Percentiles rank a stretch among this genome's conserved stretches.
Conservation (phyloP, 1,140 invertebrate genomes). For the Vollenhovia emeryi region DNA sequence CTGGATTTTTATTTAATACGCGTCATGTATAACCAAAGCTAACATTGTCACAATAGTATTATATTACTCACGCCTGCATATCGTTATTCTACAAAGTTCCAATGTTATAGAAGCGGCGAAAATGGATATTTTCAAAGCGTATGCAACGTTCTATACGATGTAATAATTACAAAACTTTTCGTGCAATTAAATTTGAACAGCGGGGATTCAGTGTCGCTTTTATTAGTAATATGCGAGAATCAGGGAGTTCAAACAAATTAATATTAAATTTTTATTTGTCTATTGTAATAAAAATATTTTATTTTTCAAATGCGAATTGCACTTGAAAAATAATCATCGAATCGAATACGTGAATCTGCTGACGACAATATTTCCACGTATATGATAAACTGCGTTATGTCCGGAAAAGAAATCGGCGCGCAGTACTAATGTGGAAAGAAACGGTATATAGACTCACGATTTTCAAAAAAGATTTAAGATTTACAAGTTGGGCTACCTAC, state of each 20-base stretch:
- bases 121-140: constrained; percentile 22
- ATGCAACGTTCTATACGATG: background rate
- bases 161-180: background rate
- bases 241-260: background rate
- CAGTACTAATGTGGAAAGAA: too few species aligned
- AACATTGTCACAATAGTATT: constrained; percentile 13
- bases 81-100: constrained; percentile 28
- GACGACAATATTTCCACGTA: too few species aligned
- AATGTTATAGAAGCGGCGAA: background rate
- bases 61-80: constrained; percentile 24
- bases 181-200: constrained; percentile 27
- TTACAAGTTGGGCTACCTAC: too few species aligned
- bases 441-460: too few species aligned
- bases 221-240: background rate
- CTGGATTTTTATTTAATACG: constrained; percentile 37
- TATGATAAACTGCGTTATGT: too few species aligned
- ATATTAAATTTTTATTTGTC: background rate
- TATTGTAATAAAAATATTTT: too few species aligned
- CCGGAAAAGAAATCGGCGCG: too few species aligned
- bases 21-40: constrained; percentile 35
- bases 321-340: too few species aligned
- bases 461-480: too few species aligned
- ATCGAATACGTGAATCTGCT: too few species aligned
- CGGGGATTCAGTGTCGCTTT: background rate
- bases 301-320: too few species aligned